Evolutionary conservation across 2,888 invertebrate genomes (phyloP).

Genomic region (Xylota segnis): DNA sequence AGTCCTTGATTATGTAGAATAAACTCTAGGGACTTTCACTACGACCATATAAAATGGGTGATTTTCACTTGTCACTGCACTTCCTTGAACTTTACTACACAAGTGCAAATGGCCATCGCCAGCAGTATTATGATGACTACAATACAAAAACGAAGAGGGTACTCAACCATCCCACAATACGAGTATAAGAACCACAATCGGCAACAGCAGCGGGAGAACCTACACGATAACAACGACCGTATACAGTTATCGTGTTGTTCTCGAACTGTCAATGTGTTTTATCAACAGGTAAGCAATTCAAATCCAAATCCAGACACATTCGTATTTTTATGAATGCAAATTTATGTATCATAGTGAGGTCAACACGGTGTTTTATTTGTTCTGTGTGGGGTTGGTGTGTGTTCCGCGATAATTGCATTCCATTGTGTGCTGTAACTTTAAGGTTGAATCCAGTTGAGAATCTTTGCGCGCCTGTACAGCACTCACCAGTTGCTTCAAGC

Average conservation of each 20-base stretch:
- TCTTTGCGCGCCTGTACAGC: neutral
- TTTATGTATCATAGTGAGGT: conserved; percentile 61
- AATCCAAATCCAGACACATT: conserved; percentile 28
- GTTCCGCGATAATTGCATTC: neutral
- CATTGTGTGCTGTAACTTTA: neutral
- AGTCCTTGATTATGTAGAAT: neutral
- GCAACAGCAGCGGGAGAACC: neutral
- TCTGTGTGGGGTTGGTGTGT: neutral
- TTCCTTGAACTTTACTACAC: conserved; percentile 12
- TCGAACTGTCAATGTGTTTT: conserved; percentile 43
- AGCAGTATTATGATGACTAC: conserved; percentile 15
- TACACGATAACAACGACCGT: neutral
- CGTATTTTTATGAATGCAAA: conserved; percentile 47
- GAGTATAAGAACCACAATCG: neutral
- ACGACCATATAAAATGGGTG: neutral
- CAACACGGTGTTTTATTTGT: neutral
- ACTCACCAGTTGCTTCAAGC: neutral
- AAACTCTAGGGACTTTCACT: neutral
- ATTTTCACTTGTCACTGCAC: neutral
- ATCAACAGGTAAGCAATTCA: conserved; percentile 47
- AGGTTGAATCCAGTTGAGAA: conserved; percentile 1
- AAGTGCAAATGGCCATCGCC: conserved; percentile 1
- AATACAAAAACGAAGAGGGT: neutral
- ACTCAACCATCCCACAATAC: neutral
- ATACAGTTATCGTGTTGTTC: conserved; percentile 19